These are phyloP conservation scores for Chlamydotis undulata DNA, from an alignment of 2,113 vertebrate species.

Conservation along the genomic window DNA sequence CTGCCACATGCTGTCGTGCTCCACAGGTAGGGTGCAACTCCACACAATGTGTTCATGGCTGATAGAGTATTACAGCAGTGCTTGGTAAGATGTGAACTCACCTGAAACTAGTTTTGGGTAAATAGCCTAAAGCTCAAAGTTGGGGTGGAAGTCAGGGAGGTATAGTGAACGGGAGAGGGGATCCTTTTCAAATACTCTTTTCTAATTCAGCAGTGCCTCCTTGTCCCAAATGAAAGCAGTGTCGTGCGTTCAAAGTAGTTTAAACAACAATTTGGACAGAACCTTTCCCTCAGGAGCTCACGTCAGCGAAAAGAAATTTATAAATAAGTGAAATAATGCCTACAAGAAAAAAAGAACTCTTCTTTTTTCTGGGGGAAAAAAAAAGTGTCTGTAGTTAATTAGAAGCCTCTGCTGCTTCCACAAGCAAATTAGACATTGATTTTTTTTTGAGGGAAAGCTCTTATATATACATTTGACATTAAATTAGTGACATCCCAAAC, in stretches of 20 bases:
- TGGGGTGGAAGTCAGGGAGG: neutral
- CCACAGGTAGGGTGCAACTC: neutral
- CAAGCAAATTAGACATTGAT: conserved; percentile 2
- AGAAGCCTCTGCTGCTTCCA: neutral
- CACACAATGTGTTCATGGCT: neutral
- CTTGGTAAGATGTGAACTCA: neutral
- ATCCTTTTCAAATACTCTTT: neutral
- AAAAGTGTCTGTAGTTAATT: neutral
- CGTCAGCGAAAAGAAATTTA: neutral
- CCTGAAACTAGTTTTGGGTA: neutral
- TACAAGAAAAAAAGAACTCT: neutral
- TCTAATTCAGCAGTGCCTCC: neutral
- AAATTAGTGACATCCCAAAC: neutral
- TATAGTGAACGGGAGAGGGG: neutral
- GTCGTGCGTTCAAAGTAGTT: neutral
- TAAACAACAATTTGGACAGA: neutral
- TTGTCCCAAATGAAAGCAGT: neutral
- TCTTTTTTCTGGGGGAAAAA: neutral
- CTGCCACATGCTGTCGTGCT: neutral
- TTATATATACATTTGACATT: neutral
- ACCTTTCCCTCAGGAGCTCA: neutral
- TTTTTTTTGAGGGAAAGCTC: neutral
- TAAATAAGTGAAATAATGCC: neutral
- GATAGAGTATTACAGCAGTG: neutral
- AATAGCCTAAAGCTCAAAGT: neutral